Evolutionary conservation across 2,113 vertebrate species (phyloP).

Genomic region (Poecile atricapillus): DNA sequence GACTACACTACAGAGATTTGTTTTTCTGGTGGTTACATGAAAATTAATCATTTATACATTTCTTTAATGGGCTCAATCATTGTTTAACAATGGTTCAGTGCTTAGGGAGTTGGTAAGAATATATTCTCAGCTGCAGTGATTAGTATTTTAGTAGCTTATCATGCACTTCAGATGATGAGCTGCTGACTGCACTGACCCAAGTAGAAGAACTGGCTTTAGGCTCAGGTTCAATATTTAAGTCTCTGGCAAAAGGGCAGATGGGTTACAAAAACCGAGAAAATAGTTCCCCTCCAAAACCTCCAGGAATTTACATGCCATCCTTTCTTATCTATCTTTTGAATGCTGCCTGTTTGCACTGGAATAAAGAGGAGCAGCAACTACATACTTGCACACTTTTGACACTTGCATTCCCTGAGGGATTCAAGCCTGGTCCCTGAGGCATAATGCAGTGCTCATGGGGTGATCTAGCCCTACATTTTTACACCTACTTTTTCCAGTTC

Average conservation of each 20-base stretch:
- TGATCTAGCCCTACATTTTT: not conserved
- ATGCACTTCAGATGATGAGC: not conserved
- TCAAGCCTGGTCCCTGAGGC: not conserved
- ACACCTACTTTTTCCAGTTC: not conserved
- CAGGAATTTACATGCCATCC: not conserved
- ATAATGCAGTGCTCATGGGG: not conserved
- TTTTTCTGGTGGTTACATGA: fast-evolving
- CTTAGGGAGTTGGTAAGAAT: not conserved
- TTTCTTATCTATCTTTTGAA: not conserved
- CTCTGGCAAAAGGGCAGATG: not conserved
- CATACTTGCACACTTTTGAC: not conserved
- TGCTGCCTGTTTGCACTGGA: not conserved
- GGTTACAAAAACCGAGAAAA: not conserved
- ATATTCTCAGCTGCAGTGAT: not conserved
- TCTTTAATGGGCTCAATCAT: not conserved
- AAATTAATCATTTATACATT: not conserved
- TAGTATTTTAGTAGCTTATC: not conserved
- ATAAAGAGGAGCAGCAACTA: not conserved
- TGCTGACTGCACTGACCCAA: not conserved
- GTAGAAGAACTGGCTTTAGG: not conserved
- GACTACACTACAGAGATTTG: not conserved
- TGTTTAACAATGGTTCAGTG: not conserved
- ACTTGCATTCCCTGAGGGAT: not conserved
- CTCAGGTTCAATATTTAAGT: not conserved
- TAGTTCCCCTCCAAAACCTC: fast-evolving